Evolutionary conservation across 2,113 vertebrate genomes (phyloP).

Genomic region (Zootoca vivipara): DNA sequence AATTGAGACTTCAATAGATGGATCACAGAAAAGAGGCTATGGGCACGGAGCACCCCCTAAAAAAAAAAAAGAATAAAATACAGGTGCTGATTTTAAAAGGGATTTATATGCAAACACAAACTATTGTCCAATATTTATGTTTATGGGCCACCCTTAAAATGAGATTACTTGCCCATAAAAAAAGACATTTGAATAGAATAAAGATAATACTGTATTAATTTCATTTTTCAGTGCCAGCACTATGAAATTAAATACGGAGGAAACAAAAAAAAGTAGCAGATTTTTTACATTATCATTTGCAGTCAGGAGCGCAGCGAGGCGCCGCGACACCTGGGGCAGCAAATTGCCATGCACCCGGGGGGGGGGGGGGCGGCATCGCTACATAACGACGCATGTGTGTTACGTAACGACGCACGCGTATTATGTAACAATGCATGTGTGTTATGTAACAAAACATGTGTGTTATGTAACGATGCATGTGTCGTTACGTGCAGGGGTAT

Average conservation of each 20-base stretch:
- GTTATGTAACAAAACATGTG: no score
- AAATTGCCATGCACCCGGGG: no score
- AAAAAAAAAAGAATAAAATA: slow-evolving; percentile 3
- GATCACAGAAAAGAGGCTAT: slow-evolving; percentile 34
- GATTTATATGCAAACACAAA: background rate
- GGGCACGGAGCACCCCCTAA: background rate
- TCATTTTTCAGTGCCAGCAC: background rate
- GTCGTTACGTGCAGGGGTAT: no score
- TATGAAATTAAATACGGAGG: background rate
- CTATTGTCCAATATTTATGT: background rate
- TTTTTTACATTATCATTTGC: background rate
- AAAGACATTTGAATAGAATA: slow-evolving; percentile 7
- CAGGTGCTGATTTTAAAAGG: background rate
- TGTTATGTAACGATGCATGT: no score
- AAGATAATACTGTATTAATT: background rate
- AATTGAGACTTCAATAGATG: slow-evolving; percentile 47
- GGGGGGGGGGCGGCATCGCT: no score
- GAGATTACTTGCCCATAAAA: slow-evolving; percentile 17
- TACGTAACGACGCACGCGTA: no score
- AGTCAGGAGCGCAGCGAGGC: no score
- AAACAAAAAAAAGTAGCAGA: background rate
- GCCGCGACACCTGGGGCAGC: no score
- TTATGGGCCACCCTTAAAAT: slow-evolving; percentile 10
- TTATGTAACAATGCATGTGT: no score
- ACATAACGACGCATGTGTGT: no score